phyloP scores from a whole-genome alignment of 1,140 invertebrate species.

The Rhagoletis zephyria region DNA sequence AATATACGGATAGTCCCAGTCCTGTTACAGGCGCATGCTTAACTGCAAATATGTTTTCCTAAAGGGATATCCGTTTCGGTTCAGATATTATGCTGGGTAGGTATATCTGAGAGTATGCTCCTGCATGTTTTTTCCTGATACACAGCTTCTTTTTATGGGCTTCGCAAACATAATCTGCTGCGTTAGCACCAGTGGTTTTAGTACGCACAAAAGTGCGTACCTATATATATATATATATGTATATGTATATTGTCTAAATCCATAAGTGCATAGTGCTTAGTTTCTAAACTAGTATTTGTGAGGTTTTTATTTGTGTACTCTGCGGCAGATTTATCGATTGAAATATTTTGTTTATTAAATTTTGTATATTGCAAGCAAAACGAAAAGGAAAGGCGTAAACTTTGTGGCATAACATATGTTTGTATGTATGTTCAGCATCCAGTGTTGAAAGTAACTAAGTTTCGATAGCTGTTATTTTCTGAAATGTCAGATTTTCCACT shows the following conservation, averaged over 20 bases:
- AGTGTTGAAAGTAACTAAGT: too few relatives aligned
- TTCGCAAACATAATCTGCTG: neutral
- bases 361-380: neutral
- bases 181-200: neutral
- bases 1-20: too few relatives aligned
- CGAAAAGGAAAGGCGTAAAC: neutral
- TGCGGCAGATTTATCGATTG: neutral
- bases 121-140: neutral
- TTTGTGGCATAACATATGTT: too few relatives aligned
- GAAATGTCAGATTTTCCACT: too few relatives aligned
- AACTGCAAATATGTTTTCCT: too few relatives aligned
- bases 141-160: neutral
- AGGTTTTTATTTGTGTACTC: neutral
- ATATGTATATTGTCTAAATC: neutral
- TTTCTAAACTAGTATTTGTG: neutral
- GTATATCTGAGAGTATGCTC: neutral
- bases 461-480: too few relatives aligned
- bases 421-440: too few relatives aligned
- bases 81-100: neutral
- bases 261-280: neutral
- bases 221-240: neutral
- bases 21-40: too few relatives aligned
- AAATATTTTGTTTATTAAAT: constrained; percentile 21
- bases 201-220: neutral
- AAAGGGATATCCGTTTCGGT: too few relatives aligned